Conservation (phyloP, 2,888 invertebrate species). For the Drosophila borealis region DNA sequence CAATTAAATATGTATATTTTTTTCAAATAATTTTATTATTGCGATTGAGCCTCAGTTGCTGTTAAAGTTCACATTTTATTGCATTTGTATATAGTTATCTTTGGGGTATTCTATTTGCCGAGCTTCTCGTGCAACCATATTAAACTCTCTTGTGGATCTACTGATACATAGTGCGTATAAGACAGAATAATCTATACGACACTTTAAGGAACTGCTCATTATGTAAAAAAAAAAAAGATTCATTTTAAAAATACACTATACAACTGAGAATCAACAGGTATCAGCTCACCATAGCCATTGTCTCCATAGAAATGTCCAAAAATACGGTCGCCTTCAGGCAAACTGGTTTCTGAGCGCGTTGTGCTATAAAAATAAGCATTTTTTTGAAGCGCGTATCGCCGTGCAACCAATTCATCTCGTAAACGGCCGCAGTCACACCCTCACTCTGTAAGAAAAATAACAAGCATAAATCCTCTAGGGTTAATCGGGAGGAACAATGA, state of each 20-base stretch:
- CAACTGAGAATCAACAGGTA: accelerated
- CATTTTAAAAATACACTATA: too few relatives aligned
- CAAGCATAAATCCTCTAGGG: not conserved
- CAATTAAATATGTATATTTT: too few relatives aligned
- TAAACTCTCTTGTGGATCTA: not conserved
- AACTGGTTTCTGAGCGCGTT: conserved; percentile 66
- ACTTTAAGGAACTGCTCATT: conserved; percentile 60
- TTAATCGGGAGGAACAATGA: accelerated
- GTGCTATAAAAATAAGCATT: conserved; percentile 63
- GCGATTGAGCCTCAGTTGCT: too few relatives aligned
- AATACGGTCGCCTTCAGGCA: conserved; percentile 69
- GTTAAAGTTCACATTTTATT: too few relatives aligned
- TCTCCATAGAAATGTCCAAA: conserved; percentile 67
- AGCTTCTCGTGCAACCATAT: too few relatives aligned
- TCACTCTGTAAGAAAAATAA: conserved; percentile 50
- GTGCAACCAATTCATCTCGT: conserved; percentile 57
- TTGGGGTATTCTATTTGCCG: not conserved
- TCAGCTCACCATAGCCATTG: conserved; percentile 68
- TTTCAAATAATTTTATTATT: too few relatives aligned
- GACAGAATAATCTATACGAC: conserved; percentile 72
- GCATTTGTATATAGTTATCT: not conserved
- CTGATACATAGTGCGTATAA: conserved; percentile 73
- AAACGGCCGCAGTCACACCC: conserved; percentile 55
- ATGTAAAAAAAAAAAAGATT: not conserved
- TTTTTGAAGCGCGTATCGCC: conserved; percentile 59